Evolutionary conservation across 2,888 invertebrate genomes (phyloP).

Genomic region (Drosophila peninsularis): DNA sequence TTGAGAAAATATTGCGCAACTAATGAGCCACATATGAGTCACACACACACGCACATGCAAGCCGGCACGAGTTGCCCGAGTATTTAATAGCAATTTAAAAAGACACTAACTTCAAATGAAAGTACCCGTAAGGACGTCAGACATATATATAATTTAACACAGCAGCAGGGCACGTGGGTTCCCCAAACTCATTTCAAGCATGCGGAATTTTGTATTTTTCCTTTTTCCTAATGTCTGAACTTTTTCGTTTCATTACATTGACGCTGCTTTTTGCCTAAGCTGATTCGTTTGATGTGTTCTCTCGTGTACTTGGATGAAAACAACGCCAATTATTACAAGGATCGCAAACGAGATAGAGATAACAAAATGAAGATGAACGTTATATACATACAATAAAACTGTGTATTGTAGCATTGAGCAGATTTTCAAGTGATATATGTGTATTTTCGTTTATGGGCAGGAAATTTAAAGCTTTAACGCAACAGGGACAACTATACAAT

Average conservation of each 20-base stretch:
- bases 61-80: constrained; percentile 6
- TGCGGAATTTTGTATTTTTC: constrained; percentile 27
- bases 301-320: constrained; percentile 39
- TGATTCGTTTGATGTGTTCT: constrained; percentile 69
- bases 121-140: constrained; percentile 13
- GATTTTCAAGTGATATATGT: constrained; percentile 1
- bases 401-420: not conserved
- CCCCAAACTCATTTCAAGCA: constrained; percentile 10
- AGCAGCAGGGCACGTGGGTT: constrained; percentile 1
- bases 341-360: constrained; percentile 15
- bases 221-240: constrained; percentile 49
- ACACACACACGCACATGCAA: not conserved
- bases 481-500: not conserved
- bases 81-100: constrained; percentile 44
- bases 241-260: constrained; percentile 64
- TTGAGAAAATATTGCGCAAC: constrained; percentile 52
- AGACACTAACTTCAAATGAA: constrained; percentile 49
- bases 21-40: constrained; percentile 45
- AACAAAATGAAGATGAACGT: not conserved
- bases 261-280: constrained; percentile 50
- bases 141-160: constrained; percentile 21
- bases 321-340: constrained; percentile 63
- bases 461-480: not conserved
- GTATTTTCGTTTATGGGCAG: not conserved
- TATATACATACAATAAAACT: not conserved